Evolutionary conservation across 1,140 invertebrate genomes (phyloP), one percentile per base, ranked within the genome.

Genomic region (Cotesia chilonis): DNA sequence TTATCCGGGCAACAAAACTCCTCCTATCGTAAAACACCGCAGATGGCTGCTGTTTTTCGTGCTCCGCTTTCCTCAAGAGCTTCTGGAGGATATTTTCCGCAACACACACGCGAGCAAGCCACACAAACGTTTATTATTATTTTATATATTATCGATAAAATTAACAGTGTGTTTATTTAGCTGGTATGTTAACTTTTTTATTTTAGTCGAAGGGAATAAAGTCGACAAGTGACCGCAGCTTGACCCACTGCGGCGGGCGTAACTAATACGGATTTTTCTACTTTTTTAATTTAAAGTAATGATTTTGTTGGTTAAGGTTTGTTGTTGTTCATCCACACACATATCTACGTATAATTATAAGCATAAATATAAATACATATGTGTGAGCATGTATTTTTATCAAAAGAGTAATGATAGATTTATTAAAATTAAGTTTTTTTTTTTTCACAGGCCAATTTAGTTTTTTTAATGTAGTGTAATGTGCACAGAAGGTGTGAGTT

Each of bases 61-160:
- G 47, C 51, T 60, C 35, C 12, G 35, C 57, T 69, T 37, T 37
- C 54, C 28, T 38, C 65, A 67, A 67, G 65, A 51, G 65, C 65
- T 67, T 67, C 65, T 17, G 41, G 41, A 47, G 6, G 41, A 47
- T 47, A 47, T 47, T 47, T 47, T 36, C 2, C 12, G 10, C 10
- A 38, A n/a, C 47, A 51, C 57, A 70, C 67, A 69, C 67, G 52
- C 68, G 68, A 70, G 60, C 38, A 14, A 36, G 63, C 63, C 12
- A 65, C 63, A 65, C 41, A 47, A 37, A 38, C 6, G 10, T 12
- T 38, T 35, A n/a, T 10, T 36, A 7, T 28, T n/a, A 20, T 28
- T 38, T 35, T 14, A 37, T 36, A 7, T 38, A 20, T 4, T n/a
- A 20, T 28, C 7, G 10, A 55, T 55, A 37, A 38, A 7, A 9